phyloP scores from a whole-genome alignment of 2,113 vertebrate genomes.

The Lamprotornis superbus region DNA sequence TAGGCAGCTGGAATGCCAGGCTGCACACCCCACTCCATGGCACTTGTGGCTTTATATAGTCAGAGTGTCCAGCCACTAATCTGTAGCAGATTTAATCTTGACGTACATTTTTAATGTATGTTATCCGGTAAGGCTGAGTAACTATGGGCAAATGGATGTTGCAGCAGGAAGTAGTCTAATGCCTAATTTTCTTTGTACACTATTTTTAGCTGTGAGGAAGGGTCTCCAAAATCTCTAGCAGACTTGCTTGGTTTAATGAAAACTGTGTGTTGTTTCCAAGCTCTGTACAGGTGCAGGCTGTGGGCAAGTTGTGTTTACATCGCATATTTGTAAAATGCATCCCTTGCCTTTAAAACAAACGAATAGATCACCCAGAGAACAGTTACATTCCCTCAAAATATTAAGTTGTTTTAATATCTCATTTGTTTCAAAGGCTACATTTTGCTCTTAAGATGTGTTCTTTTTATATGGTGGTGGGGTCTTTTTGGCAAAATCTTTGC shows the following conservation, averaged over 20 bases:
- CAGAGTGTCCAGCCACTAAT: neutral
- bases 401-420: neutral
- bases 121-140: constrained; percentile 32
- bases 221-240: neutral
- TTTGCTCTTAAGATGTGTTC: neutral
- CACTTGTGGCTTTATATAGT: constrained; percentile 62
- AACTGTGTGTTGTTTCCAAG: neutral
- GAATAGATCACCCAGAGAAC: neutral
- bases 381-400: neutral
- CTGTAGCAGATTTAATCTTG: constrained; percentile 44
- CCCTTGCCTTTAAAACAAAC: neutral
- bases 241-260: neutral
- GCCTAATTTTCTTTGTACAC: constrained; percentile 38
- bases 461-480: neutral
- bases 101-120: constrained; percentile 21
- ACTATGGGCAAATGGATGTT: constrained; percentile 27
- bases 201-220: neutral
- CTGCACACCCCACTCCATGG: neutral
- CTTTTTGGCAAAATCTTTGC: neutral
- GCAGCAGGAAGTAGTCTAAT: constrained; percentile 39
- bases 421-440: neutral
- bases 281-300: neutral
- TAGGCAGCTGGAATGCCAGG: constrained; percentile 48
- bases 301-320: neutral
- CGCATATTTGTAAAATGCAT: neutral